Conservation (phyloP, 2,113 vertebrate species). For the Tachysurus vachellii region DNA sequence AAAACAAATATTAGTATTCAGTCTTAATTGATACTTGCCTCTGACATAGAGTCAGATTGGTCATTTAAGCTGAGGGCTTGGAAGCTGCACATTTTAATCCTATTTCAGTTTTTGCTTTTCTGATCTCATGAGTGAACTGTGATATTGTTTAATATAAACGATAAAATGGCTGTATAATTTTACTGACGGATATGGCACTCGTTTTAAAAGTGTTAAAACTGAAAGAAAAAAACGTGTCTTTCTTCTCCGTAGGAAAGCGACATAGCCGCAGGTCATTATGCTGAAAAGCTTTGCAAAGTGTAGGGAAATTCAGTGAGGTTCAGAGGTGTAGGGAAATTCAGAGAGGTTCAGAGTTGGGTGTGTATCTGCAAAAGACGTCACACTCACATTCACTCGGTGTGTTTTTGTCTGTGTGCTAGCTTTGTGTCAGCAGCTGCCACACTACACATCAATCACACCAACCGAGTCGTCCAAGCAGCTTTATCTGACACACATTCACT, state of each 20-base stretch:
- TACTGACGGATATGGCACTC: not conserved
- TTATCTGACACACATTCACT: constrained; percentile 18
- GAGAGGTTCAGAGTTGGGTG: not conserved
- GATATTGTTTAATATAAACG: not conserved
- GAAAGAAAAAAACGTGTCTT: not conserved
- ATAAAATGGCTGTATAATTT: not conserved
- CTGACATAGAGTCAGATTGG: not conserved
- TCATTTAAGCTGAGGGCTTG: not conserved
- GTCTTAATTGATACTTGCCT: not conserved
- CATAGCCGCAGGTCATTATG: not conserved
- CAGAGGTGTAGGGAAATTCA: not conserved
- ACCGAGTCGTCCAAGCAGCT: constrained; percentile 17
- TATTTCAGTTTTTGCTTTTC: not conserved
- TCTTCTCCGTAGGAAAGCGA: not conserved
- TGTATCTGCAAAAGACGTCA: constrained; percentile 2
- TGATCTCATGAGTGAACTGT: not conserved
- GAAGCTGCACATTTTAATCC: not conserved
- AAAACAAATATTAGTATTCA: not conserved
- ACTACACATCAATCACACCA: constrained; percentile 25
- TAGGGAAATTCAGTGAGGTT: not conserved
- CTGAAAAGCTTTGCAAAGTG: constrained; percentile 1
- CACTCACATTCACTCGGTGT: not conserved
- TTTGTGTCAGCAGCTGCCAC: constrained; percentile 35
- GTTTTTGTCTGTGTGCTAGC: not conserved
- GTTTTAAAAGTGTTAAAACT: not conserved